These are phyloP conservation scores for Rhamnusium bicolor DNA, from an alignment of 2,888 invertebrate genomes.

Conservation along the genomic window DNA sequence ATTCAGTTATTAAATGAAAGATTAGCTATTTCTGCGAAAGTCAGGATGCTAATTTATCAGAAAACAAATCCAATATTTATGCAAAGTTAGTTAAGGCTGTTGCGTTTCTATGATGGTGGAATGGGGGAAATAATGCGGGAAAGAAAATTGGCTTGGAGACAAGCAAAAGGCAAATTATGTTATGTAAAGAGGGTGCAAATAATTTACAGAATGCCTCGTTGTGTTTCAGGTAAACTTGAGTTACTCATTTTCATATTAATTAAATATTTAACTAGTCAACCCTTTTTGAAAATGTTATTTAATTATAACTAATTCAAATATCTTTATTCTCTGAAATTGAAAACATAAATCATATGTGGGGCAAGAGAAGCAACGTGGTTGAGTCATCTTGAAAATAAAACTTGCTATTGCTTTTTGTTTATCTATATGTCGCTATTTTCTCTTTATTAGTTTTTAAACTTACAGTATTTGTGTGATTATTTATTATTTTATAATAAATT, in stretches of 20 bases:
- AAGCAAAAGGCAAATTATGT: conserved; percentile 10
- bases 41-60: conserved; percentile 1
- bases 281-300: background rate
- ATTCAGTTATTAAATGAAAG: background rate
- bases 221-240: conserved; percentile 14
- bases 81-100: conserved; percentile 16
- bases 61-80: conserved; percentile 23
- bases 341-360: background rate
- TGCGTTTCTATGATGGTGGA: conserved; percentile 11
- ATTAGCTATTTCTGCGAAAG: background rate
- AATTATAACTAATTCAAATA: background rate
- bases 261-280: background rate
- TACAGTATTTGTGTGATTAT: too few species aligned
- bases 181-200: conserved; percentile 19
- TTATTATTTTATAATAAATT: too few species aligned
- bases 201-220: background rate
- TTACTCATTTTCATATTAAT: background rate
- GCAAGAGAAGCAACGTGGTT: background rate
- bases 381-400: background rate
- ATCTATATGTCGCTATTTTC: too few species aligned
- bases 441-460: too few species aligned
- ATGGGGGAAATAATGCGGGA: conserved; percentile 9
- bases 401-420: too few species aligned
- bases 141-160: conserved; percentile 22
- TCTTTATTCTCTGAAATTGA: background rate